Base-by-base conservation (phyloP, 1,140 invertebrate species). In the Zaprionus ornatus region DNA sequence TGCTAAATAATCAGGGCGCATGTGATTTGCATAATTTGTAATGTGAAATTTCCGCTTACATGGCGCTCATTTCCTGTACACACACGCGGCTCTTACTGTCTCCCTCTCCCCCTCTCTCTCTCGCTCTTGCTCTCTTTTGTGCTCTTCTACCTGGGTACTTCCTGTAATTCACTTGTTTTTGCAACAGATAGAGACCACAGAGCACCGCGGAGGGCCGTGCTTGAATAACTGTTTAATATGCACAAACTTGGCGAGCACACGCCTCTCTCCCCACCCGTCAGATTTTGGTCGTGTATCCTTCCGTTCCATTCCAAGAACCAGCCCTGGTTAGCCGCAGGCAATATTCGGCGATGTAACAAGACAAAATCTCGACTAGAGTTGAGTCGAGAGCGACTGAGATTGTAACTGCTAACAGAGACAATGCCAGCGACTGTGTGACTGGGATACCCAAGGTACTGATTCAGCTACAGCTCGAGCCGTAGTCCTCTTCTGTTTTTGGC, bases 21-120 rank as follows among this genome's bases (percentile, higher is more conserved):
- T 84, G 82, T 77, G 81, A 84, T 84, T 84, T 84, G 82, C 81
- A 84, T 84, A 84, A 84, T 84, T 84, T 84, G 78, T 84, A 81
- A 84, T 84, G 82, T 78, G 78, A 77, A 84, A 84, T 84, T 84
- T 84, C 81, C 81, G 82, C 82, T 84, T 77, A 86, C 81, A 85
- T 86, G 81, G 62, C 82, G 80, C 82, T 85, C 82, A 85, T 84
- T 84, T 84, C 82, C 81, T 76, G 82, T 76, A 67, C 59, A 50
- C 75, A 52, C 60, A 77, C 79, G 48, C 35, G 15, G 9, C 29
- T 32, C 9, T 32, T 32, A 32, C 29, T 10, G 29, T n/a, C 40
- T 17, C 40, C 35, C 17, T 3, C 19, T 23, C 4, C 7, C 9
- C 4, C 32, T 40, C 2, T n/a, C 69, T 40, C 42, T 42, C 40